A percentile compares a stretch with the other conserved stretches of the same genome.
Evolutionary conservation across 2,888 invertebrate species (phyloP).

Genomic region (Pemphredon lugubris): DNA sequence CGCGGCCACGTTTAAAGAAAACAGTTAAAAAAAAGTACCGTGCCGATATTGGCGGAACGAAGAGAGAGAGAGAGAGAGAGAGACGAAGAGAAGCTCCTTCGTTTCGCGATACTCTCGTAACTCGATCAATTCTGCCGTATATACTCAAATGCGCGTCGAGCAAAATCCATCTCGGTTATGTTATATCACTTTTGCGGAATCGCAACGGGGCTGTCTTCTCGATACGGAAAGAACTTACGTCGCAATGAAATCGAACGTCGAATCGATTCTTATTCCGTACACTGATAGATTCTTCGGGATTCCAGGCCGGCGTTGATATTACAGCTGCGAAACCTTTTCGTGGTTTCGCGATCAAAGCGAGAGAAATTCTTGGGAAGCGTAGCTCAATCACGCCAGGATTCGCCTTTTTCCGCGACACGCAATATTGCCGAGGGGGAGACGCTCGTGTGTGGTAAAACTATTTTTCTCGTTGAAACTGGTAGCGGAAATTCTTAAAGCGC

Average conservation of each 20-base stretch:
- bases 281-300: slow-evolving; percentile 17
- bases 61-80: no score
- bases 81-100: no score
- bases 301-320: slow-evolving; percentile 16
- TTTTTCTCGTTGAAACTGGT: slow-evolving; percentile 13
- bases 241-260: slow-evolving; percentile 21
- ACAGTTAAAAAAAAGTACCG: no score
- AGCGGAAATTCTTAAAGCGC: not conserved
- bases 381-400: slow-evolving; percentile 37
- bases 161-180: not conserved
- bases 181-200: not conserved
- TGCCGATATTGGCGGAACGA: no score
- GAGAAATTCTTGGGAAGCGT: slow-evolving; percentile 41
- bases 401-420: slow-evolving; percentile 38
- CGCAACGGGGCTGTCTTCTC: not conserved
- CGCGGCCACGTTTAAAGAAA: no score
- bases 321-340: slow-evolving; percentile 30
- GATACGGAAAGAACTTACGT: slow-evolving; percentile 19
- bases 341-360: slow-evolving; percentile 49
- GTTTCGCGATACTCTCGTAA: not conserved
- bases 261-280: slow-evolving; percentile 22
- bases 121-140: no score
- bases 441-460: slow-evolving; percentile 2
- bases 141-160: slow-evolving; percentile 13
- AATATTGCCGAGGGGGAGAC: slow-evolving; percentile 31